A percentile compares a stretch with the other conserved stretches of the same genome.
Evolutionary conservation across 2,888 invertebrate genomes (phyloP).

Genomic region (Chrysolina americana): DNA sequence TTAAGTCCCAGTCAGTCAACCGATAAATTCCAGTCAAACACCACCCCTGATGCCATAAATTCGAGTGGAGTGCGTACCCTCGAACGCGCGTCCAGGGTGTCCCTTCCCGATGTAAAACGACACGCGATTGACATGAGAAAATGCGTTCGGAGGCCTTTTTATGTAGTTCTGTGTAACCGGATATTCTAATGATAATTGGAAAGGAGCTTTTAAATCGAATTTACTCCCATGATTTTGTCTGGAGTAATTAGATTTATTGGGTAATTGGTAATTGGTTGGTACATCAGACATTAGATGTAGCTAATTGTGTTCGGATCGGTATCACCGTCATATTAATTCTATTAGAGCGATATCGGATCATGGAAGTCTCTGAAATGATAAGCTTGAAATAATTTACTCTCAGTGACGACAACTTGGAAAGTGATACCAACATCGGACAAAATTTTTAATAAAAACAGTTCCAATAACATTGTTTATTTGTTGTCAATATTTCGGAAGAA

Average conservation of each 20-base stretch:
- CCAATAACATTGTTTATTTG: too few species aligned
- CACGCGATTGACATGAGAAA: conserved; percentile 63
- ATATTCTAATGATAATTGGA: conserved; percentile 60
- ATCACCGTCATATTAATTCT: conserved; percentile 13
- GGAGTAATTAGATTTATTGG: conserved; percentile 41
- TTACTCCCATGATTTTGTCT: conserved; percentile 39
- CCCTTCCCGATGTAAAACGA: conserved; percentile 56
- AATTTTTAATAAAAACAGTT: too few species aligned
- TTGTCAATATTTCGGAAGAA: too few species aligned
- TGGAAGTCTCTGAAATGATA: neutral
- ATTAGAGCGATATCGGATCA: conserved; percentile 19
- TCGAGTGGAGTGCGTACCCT: conserved; percentile 35
- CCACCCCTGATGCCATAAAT: conserved; percentile 52
- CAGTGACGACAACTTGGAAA: too few species aligned
- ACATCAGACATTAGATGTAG: conserved; percentile 33
- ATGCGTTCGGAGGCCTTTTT: conserved; percentile 48
- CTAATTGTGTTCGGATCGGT: conserved; percentile 30
- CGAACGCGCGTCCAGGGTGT: conserved; percentile 41
- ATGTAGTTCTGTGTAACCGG: conserved; percentile 56
- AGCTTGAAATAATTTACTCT: neutral
- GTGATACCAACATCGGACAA: too few species aligned
- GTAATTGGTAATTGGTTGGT: conserved; percentile 36
- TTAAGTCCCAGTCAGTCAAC: conserved; percentile 42
- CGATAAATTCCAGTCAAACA: conserved; percentile 46
- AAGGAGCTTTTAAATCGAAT: conserved; percentile 35